These are phyloP conservation scores for Acrocyrtus sp. DNA, from an alignment of 2,888 invertebrate genomes.

Conservation along the genomic window DNA sequence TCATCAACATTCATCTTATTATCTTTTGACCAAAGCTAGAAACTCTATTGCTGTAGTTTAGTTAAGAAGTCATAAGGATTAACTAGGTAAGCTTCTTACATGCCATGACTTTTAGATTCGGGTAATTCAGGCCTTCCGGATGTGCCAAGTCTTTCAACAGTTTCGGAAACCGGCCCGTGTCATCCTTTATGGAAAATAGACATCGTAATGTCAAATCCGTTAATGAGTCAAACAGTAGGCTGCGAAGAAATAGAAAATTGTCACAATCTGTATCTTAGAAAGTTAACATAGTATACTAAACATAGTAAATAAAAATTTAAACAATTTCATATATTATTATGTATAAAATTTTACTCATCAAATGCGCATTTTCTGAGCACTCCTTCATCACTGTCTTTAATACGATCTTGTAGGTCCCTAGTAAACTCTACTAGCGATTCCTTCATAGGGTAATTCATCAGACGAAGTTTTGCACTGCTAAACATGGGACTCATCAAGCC, in stretches of 20 bases:
- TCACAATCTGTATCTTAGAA: too few species aligned
- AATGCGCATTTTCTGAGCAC: neutral
- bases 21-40: too few species aligned
- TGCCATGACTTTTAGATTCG: neutral
- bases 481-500: neutral
- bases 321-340: neutral
- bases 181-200: conserved; percentile 1
- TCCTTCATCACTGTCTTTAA: neutral
- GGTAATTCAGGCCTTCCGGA: neutral
- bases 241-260: neutral
- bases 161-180: neutral
- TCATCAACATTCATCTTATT: neutral
- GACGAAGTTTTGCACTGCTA: neutral
- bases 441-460: conserved; percentile 14
- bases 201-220: neutral
- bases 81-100: neutral
- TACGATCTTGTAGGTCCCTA: neutral
- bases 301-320: neutral
- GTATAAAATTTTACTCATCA: conserved; percentile 14
- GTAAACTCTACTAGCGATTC: conserved; percentile 3
- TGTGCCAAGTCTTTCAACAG: neutral
- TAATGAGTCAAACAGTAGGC: neutral
- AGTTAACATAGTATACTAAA: too few species aligned
- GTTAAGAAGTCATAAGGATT: too few species aligned
- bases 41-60: too few species aligned